phyloP scores from a whole-genome alignment of 2,797 vertebrate genomes.

The Argentina silus region DNA sequence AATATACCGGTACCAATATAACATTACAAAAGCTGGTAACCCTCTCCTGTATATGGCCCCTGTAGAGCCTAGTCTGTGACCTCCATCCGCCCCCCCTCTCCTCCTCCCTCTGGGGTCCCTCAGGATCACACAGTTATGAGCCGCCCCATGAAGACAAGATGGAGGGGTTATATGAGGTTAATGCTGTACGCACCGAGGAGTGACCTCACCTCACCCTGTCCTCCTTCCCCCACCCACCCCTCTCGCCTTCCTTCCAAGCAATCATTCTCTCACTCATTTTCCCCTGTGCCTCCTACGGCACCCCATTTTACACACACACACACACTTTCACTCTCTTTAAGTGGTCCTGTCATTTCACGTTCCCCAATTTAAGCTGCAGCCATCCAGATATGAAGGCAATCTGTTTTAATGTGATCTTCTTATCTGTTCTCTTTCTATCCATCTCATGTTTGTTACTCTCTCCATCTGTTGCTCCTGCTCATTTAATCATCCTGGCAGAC shows the following conservation, averaged over 20 bases:
- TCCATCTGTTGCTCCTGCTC: not conserved
- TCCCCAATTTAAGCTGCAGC: not conserved
- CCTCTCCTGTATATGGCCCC: constrained; percentile 6
- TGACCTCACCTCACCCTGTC: constrained; percentile 28
- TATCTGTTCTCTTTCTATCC: not conserved
- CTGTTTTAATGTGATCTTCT: not conserved
- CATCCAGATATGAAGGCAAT: constrained; percentile 15
- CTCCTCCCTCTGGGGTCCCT: not conserved
- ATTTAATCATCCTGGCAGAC: not conserved
- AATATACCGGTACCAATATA: no score
- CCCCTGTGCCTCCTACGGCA: not conserved
- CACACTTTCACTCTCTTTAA: constrained; percentile 6
- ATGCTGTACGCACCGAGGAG: constrained; percentile 1
- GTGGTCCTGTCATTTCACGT: constrained; percentile 15
- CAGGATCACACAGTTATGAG: constrained; percentile 36
- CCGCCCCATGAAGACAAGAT: constrained; percentile 30
- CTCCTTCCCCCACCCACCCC: not conserved
- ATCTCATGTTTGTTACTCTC: not conserved
- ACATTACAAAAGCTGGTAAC: no score
- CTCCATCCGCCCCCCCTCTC: constrained; percentile 3
- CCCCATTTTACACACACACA: no score
- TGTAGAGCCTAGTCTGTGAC: not conserved
- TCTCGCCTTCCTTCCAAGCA: not conserved
- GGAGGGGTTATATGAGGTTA: constrained; percentile 16
- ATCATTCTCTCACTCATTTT: not conserved